Percentiles rank a stretch among this genome's conserved stretches.
These are phyloP conservation scores for Autographa gamma DNA, from an alignment of 2,888 invertebrate species.

Conservation along the genomic window DNA sequence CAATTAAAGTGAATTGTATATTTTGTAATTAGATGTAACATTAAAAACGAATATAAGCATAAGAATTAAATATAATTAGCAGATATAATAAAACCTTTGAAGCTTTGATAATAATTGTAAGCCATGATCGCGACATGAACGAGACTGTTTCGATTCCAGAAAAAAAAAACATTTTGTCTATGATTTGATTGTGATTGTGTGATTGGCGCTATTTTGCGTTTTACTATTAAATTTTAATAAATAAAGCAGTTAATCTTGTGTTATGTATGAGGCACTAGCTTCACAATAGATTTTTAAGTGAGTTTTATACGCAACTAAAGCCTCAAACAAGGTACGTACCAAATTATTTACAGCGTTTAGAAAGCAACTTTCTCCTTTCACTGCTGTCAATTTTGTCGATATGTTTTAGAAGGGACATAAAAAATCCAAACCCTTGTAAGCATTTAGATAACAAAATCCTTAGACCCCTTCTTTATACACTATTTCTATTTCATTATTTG, in stretches of 20 bases:
- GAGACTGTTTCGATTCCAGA: neutral
- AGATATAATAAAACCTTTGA: no score
- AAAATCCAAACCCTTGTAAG: constrained; percentile 13
- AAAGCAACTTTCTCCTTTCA: constrained; percentile 74
- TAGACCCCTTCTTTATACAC: neutral
- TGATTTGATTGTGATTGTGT: constrained; percentile 58
- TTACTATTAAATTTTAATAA: constrained; percentile 36
- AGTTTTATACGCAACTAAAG: constrained; percentile 16
- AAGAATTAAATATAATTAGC: no score
- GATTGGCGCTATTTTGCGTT: constrained; percentile 69
- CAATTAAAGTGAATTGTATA: no score
- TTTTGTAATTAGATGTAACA: no score
- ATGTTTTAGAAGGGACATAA: constrained; percentile 29
- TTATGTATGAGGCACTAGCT: constrained; percentile 29
- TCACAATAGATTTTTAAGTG: constrained; percentile 25
- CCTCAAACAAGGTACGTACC: constrained; percentile 41
- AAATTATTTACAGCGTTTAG: constrained; percentile 47
- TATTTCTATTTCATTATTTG: constrained; percentile 10
- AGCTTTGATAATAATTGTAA: no score
- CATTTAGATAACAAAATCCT: neutral
- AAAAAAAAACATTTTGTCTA: constrained; percentile 34
- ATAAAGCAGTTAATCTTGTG: constrained; percentile 41
- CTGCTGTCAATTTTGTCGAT: constrained; percentile 58
- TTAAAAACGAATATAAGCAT: no score
- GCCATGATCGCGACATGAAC: neutral